Base-by-base conservation (phyloP, 2,797 vertebrate genomes). In the Spinus pinus region DNA sequence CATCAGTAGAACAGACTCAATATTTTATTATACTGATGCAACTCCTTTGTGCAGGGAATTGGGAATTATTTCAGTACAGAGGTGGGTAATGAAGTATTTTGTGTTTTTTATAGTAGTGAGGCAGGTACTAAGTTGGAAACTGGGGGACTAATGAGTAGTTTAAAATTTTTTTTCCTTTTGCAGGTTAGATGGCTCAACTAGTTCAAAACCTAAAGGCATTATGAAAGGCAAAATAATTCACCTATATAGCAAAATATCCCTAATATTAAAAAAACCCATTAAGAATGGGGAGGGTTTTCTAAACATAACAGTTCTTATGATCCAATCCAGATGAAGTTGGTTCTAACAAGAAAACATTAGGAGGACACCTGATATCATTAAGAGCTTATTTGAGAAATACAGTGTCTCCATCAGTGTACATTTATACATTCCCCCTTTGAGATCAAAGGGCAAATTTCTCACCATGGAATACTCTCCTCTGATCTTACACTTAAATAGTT, bases 231-330 rank as follows among this genome's bases (percentile, higher is more conserved):
- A 56, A 10, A 18, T 7, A 56, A 3, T 50, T 81, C 20, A 56
- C 8, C 41, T 58, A 4, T 15, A 3, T 16, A 62, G 62, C 15
- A 78, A 78, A 80, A 67, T 9, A 0, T 0, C 7, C 5, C 9
- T 22, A n/a, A 23, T 11, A 15, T 19, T 22, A 60, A 39, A 31
- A 69, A 13, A 0, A 49, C 17, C 14, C 8, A 21, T 33, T 42
- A 70, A 46, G 28, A 80, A 56, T 11, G 12, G 49, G 5, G 7
- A 87, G 13, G 8, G 16, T 33, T 39, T 79, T 12, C 41, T 74
- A 41, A 60, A 51, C 8, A 2, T 19, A 66, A 10, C 8, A 54
- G 56, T 14, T 79, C 47, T 62, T 31, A 60, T 49, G 54, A 89
- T 42, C 50, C 15, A 14, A 17, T 90, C 44, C 61, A 74, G 79